Conservation (phyloP, 2,113 vertebrate species). For the Mastomys natalensis region DNA sequence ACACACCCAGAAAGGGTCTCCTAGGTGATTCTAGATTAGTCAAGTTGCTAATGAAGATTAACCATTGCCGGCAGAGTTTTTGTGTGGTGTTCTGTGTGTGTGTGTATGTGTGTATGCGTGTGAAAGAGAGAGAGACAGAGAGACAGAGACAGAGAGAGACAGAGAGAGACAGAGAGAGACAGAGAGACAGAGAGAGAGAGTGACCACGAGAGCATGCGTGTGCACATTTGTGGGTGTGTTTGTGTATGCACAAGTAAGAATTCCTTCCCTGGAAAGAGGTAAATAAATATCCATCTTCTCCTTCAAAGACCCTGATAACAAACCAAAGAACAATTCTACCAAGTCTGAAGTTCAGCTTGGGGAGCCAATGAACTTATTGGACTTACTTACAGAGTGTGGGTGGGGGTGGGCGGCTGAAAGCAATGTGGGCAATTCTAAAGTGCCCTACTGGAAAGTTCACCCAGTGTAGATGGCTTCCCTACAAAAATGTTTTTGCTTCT, state of each 20-base stretch:
- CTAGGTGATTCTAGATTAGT: not conserved
- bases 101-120: too few species aligned
- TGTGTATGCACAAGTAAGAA: not conserved
- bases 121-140: not conserved
- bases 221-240: not conserved
- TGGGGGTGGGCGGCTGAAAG: not conserved
- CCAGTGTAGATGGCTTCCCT: not conserved
- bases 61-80: not conserved
- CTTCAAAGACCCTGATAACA: not conserved
- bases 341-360: not conserved
- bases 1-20: not conserved
- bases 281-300: not conserved
- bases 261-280: not conserved
- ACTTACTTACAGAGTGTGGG: not conserved
- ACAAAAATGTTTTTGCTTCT: not conserved
- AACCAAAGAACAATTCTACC: not conserved
- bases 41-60: not conserved
- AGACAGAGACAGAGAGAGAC: not conserved
- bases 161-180: not conserved
- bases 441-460: not conserved
- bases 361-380: not conserved
- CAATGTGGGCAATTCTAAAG: not conserved
- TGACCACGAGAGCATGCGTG: not conserved
- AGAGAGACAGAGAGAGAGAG: too few species aligned
- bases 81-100: not conserved